Conservation (phyloP, 2,888 invertebrate species). For the Trissolcus japonicus region DNA sequence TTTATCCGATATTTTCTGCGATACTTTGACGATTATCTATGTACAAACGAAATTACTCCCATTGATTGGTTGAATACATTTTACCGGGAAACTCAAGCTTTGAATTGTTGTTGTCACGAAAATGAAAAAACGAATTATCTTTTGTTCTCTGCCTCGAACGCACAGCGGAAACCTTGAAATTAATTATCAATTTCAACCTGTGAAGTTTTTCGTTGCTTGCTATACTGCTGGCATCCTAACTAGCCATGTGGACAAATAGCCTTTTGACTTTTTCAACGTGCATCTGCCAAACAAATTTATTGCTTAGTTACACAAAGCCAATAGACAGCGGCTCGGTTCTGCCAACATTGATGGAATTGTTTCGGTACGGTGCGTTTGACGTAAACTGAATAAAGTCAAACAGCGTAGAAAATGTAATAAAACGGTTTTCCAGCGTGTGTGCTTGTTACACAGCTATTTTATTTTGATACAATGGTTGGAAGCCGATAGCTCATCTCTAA, state of each 20-base stretch:
- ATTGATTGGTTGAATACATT: not conserved
- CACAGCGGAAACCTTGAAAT: no score
- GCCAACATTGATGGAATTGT: constrained; percentile 45
- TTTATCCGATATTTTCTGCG: constrained; percentile 47
- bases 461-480: constrained; percentile 30
- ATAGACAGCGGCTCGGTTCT: constrained; percentile 22
- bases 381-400: constrained; percentile 48
- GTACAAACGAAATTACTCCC: no score
- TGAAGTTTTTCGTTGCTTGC: constrained; percentile 7
- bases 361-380: constrained; percentile 39
- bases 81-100: no score
- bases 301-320: constrained; percentile 45
- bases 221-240: constrained; percentile 22
- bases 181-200: no score
- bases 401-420: constrained; percentile 52
- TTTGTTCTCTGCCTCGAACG: no score
- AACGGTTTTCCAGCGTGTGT: constrained; percentile 20
- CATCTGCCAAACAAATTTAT: constrained; percentile 35
- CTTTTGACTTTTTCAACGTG: constrained; percentile 12
- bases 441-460: constrained; percentile 32
- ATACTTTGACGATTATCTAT: constrained; percentile 33
- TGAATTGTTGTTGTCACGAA: not conserved
- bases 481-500: constrained; percentile 41
- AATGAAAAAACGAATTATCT: not conserved
- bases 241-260: constrained; percentile 7